Conservation (phyloP, 2,797 vertebrate genomes). For the Smutsia temminckii region DNA sequence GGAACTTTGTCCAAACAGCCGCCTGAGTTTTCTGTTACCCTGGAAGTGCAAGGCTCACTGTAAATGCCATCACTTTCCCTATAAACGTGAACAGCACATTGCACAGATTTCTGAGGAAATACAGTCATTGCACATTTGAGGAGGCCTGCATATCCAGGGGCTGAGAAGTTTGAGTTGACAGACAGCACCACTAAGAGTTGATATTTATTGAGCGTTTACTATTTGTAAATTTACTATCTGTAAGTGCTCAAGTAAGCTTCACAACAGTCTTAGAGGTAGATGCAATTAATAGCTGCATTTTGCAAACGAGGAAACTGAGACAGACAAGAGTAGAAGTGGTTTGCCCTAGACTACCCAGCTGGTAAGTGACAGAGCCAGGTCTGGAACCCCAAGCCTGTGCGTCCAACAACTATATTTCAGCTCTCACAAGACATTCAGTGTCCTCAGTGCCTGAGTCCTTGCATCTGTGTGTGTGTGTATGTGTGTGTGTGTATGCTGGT, state of each 20-base stretch:
- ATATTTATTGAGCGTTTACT: neutral
- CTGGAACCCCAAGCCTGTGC: neutral
- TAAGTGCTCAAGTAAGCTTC: too few relatives aligned
- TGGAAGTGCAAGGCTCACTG: neutral
- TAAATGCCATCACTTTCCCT: neutral
- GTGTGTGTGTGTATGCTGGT: too few relatives aligned
- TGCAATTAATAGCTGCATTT: rapidly evolving
- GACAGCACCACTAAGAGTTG: rapidly evolving
- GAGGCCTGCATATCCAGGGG: neutral
- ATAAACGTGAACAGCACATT: neutral
- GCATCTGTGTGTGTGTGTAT: neutral
- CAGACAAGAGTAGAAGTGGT: neutral
- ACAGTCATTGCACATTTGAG: neutral
- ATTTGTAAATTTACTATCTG: too few relatives aligned
- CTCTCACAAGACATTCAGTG: neutral
- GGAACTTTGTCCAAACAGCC: neutral
- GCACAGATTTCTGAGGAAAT: neutral
- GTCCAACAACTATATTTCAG: rapidly evolving
- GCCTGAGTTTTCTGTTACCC: neutral
- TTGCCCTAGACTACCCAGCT: neutral
- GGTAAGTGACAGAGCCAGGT: neutral
- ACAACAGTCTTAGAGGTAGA: rapidly evolving
- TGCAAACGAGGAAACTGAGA: neutral
- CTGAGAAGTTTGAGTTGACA: neutral
- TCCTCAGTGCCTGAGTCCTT: neutral